Evolutionary conservation across 2,113 vertebrate genomes (phyloP), one percentile per base, ranked within the genome.

Genomic region (Eclectus roratus): DNA sequence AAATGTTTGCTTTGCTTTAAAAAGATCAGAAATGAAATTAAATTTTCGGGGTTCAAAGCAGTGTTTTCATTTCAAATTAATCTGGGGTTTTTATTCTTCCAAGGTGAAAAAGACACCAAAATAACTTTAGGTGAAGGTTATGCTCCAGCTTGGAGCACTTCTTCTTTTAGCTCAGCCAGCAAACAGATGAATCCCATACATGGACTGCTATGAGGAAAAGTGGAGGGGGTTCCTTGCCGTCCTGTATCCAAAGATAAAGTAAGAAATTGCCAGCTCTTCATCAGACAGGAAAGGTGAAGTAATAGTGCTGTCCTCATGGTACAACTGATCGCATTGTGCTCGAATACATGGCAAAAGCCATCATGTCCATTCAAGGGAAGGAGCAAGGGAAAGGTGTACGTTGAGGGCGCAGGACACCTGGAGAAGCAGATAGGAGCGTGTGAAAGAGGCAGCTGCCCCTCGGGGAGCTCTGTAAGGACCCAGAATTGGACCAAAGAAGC

Each of bases 21-120:
- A 91, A 93, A 88, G 88, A 93, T 85, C 91, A 81, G 80, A 93
- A 93, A 85, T 93, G 10, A 88, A 93, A 93, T 85, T 88, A 52
- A 91, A 68, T 70, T 87, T 53, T 2, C 20, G 58, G 85, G 68
- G 46, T 93, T 95, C 94, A 95, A 95, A 91, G 88, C 70, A 58
- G n/a, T 63, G 70, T 88, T 93, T 81, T 80, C 35, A 25, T 93
- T 93, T 91, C 74, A 85, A 61, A 89, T 79, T 43, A 66, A 80
- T 61, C 64, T 68, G 43, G 24, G 3, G 10, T 8, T 50, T 79
- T 80, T n/a, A 14, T n/a, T n/a, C 91, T 91, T 77, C 25, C 66
- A 89, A 83, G 76, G 94, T 69, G 80, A 73, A 89, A 69, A 82
- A 82, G 76, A 52, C 84, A 81, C 46, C 68, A 21, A 82, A 85